Percentiles rank a stretch among this genome's conserved stretches.
phyloP scores from a whole-genome alignment of 2,888 invertebrate genomes.

The Lepidocyrtoides sp. region DNA sequence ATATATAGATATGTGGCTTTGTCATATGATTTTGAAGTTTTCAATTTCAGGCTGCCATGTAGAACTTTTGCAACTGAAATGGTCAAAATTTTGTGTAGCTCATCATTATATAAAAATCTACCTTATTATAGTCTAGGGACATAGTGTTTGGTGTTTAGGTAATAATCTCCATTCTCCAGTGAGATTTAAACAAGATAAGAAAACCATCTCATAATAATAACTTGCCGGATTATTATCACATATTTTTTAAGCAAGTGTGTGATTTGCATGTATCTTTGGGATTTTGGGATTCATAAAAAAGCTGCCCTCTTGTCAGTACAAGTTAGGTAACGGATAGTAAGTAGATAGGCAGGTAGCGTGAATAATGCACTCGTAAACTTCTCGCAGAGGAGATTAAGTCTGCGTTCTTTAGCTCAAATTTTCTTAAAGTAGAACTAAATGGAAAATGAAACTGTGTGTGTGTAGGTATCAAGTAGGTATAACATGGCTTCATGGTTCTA shows the following conservation, averaged over 20 bases:
- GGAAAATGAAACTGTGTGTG: conserved; percentile 33
- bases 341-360: conserved; percentile 26
- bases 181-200: conserved; percentile 20
- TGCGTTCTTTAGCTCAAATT: background rate
- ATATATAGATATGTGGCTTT: background rate
- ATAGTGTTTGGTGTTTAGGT: background rate
- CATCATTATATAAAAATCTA: background rate
- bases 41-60: too few relatives aligned
- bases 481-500: background rate
- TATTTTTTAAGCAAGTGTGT: background rate
- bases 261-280: background rate
- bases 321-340: background rate
- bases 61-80: too few relatives aligned
- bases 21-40: background rate
- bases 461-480: background rate
- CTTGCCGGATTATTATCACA: conserved; percentile 25
- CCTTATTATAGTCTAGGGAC: background rate
- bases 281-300: background rate
- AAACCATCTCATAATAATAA: conserved; percentile 37
- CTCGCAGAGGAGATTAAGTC: conserved; percentile 50
- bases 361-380: conserved; percentile 64
- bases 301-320: background rate
- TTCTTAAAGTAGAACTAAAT: background rate
- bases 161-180: conserved; percentile 53
- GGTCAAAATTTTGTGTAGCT: conserved; percentile 20